A percentile compares a stretch with the other conserved stretches of the same genome.
Conservation (phyloP, 2,113 vertebrate genomes). For the Mustelus asterias region DNA sequence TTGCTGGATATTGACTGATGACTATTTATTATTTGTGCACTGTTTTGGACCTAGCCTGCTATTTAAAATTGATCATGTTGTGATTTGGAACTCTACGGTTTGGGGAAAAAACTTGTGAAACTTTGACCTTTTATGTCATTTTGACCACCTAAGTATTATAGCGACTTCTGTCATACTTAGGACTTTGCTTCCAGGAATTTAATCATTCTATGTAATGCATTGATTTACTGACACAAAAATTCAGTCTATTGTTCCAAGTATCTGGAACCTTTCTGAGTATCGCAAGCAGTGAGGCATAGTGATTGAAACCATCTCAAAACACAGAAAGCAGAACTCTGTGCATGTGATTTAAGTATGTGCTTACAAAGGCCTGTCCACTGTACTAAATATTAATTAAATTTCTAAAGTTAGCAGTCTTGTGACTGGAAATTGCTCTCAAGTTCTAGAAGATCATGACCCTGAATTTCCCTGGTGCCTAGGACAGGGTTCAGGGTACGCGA, state of each 20-base stretch:
- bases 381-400: background rate
- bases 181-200: constrained; percentile 23
- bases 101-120: background rate
- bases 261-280: background rate
- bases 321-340: background rate
- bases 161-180: background rate
- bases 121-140: background rate
- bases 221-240: background rate
- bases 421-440: background rate
- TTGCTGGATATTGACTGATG: background rate
- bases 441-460: too few relatives aligned
- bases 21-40: background rate
- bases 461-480: too few relatives aligned
- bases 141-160: background rate
- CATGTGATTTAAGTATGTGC: background rate
- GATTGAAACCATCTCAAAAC: background rate
- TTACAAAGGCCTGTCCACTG: background rate
- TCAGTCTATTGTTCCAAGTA: background rate
- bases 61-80: background rate
- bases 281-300: background rate
- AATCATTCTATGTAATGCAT: background rate
- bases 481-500: too few relatives aligned
- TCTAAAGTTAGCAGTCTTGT: background rate
- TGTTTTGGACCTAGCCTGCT: background rate
- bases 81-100: background rate